These are phyloP conservation scores for Pao palembangensis DNA, from an alignment of 2,113 vertebrate species.

Conservation along the genomic window DNA sequence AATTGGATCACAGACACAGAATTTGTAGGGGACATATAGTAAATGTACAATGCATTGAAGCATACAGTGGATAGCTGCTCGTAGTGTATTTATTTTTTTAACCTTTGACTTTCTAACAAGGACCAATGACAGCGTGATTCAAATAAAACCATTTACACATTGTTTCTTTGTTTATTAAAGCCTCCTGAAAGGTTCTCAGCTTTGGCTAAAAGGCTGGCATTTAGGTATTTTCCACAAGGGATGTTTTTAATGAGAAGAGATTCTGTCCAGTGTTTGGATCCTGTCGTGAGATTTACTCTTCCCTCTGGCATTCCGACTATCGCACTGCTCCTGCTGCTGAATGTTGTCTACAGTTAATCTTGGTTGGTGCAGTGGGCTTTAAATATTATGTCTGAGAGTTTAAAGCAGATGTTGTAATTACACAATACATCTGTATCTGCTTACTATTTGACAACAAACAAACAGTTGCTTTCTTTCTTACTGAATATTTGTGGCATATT, in stretches of 20 bases:
- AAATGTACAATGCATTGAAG: too few species aligned
- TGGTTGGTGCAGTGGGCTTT: background rate
- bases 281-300: constrained; percentile 7
- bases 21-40: too few species aligned
- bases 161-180: constrained; percentile 16
- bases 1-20: background rate
- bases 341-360: background rate
- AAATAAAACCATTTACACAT: constrained; percentile 22
- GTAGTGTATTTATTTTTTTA: too few species aligned
- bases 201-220: constrained; percentile 1
- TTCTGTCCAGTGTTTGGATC: constrained; percentile 6
- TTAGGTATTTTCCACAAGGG: too few species aligned
- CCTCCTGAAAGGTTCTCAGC: accelerated
- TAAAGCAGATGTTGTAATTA: constrained; percentile 56
- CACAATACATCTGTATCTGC: constrained; percentile 43
- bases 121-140: constrained; percentile 23
- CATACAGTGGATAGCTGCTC: too few species aligned
- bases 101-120: constrained; percentile 9
- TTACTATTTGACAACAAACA: constrained; percentile 43
- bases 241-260: constrained; percentile 4
- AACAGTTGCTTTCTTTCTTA: constrained; percentile 24
- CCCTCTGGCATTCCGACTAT: background rate
- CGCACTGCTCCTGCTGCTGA: background rate
- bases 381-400: constrained; percentile 27
- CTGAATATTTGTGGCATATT: constrained; percentile 28